These are phyloP conservation scores for Micromesistius poutassou DNA, from an alignment of 2,797 vertebrate species.

Conservation along the genomic window DNA sequence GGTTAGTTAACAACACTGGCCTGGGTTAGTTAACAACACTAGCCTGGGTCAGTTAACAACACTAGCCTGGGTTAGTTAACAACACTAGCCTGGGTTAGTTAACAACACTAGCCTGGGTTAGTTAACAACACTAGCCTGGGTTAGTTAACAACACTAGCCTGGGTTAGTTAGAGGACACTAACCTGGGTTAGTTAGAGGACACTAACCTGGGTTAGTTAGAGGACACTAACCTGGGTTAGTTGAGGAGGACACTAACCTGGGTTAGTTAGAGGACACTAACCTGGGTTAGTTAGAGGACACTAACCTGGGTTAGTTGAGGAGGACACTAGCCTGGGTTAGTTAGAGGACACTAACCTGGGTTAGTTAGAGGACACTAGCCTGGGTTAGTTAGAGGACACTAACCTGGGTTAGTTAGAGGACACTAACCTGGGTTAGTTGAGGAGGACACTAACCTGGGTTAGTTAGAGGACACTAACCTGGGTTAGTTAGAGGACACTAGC, in stretches of 20 bases:
- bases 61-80: background rate
- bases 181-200: background rate
- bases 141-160: background rate
- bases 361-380: no score
- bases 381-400: no score
- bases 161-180: background rate
- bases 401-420: no score
- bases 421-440: no score
- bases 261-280: background rate
- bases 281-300: background rate
- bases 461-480: no score
- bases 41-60: background rate
- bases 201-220: background rate
- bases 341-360: background rate
- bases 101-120: background rate
- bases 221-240: background rate
- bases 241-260: background rate
- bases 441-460: no score
- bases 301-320: background rate
- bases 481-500: no score
- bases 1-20: background rate
- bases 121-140: background rate
- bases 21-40: background rate
- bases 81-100: background rate
- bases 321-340: background rate